Evolutionary conservation across 2,797 vertebrate species (phyloP).

Genomic region (Agapornis canus): DNA sequence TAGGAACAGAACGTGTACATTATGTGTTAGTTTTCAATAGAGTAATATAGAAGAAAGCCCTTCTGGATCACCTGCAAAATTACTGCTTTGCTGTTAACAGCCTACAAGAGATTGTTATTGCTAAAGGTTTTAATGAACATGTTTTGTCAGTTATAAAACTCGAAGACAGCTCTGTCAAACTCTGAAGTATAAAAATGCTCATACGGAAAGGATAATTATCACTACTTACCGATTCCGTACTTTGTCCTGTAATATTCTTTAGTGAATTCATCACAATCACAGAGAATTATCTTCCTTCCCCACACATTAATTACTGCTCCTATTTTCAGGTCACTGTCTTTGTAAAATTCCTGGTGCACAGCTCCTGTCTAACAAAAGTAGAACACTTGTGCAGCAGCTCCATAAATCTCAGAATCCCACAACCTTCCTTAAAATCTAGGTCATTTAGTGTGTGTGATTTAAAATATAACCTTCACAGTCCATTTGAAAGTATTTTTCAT

Average conservation of each 20-base stretch:
- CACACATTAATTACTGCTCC: conserved; percentile 88
- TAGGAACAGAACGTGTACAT: background rate
- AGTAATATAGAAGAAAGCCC: background rate
- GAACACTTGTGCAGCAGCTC: conserved; percentile 1
- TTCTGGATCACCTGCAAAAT: conserved; percentile 45
- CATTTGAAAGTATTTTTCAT: background rate
- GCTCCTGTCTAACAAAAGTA: conserved; percentile 82
- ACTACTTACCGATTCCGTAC: conserved; percentile 86
- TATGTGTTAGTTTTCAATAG: background rate
- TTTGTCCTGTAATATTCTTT: conserved; percentile 88
- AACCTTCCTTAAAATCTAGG: background rate
- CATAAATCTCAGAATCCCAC: background rate
- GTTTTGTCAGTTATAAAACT: conserved; percentile 38
- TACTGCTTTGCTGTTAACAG: conserved; percentile 39
- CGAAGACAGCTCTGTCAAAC: background rate
- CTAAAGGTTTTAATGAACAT: conserved; percentile 32
- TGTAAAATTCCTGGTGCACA: conserved; percentile 85
- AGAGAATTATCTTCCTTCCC: conserved; percentile 87
- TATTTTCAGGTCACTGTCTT: conserved; percentile 86
- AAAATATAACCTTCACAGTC: background rate
- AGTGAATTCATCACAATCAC: conserved; percentile 92
- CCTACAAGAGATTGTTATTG: conserved; percentile 24
- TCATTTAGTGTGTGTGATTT: background rate
- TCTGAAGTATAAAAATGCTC: background rate
- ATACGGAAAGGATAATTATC: conserved; percentile 26